Evolutionary conservation across 2,797 vertebrate species (phyloP).

Genomic region (Tenualosa thibaudeaui): DNA sequence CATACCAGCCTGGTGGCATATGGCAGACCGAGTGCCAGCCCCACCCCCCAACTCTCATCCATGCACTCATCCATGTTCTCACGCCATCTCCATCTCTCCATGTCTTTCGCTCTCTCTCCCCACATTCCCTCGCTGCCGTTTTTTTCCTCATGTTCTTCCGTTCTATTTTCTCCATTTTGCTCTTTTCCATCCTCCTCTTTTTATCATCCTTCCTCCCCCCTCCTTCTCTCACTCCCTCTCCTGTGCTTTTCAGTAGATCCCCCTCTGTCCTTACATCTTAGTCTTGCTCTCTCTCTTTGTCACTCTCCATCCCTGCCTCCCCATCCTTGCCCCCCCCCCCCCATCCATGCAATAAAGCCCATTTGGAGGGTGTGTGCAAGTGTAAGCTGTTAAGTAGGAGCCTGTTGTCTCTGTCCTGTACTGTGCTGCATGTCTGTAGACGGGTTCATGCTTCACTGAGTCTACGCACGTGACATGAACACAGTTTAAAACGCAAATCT

Average conservation of each 20-base stretch:
- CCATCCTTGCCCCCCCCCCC: too few species aligned
- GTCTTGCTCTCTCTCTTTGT: not conserved
- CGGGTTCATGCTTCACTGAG: too few species aligned
- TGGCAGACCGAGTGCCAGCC: not conserved
- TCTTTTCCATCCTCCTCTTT: not conserved
- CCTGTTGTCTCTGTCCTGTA: not conserved
- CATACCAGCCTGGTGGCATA: conserved; percentile 12
- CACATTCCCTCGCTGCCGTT: not conserved
- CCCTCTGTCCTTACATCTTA: not conserved
- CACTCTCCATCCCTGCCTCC: too few species aligned
- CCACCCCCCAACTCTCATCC: not conserved
- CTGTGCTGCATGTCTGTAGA: not conserved
- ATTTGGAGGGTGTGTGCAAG: not conserved
- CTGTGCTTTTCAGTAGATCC: not conserved
- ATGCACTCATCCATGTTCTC: not conserved
- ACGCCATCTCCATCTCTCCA: not conserved
- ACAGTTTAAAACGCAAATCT: too few species aligned
- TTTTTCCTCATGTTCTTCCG: not conserved
- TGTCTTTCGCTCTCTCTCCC: not conserved
- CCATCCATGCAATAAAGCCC: not conserved
- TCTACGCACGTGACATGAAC: too few species aligned
- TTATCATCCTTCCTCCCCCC: too few species aligned
- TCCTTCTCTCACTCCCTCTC: not conserved
- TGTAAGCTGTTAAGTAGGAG: not conserved
- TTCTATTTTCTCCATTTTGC: not conserved